Conservation (phyloP, 2,113 vertebrate species). For the Piprites chloris region DNA sequence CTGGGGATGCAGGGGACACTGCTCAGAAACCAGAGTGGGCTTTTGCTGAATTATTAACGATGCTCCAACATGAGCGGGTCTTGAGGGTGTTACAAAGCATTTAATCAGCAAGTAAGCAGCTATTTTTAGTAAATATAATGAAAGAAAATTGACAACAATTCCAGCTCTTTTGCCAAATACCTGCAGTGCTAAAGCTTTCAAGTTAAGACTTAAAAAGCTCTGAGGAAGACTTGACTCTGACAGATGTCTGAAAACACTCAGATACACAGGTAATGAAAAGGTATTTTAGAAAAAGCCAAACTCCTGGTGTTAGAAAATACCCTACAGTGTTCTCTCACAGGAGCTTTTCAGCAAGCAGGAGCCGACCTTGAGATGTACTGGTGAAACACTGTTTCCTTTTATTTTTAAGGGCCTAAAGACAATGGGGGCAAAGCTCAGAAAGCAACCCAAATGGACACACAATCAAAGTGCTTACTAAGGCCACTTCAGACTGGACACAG, state of each 20-base stretch:
- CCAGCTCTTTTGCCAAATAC: conserved; percentile 29
- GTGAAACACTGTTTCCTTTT: neutral
- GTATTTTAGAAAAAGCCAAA: neutral
- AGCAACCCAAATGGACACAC: neutral
- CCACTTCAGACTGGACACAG: neutral
- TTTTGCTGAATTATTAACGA: neutral
- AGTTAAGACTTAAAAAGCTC: neutral
- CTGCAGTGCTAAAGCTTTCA: neutral
- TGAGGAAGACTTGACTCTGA: neutral
- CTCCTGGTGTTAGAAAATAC: neutral
- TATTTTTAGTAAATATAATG: conserved; percentile 23
- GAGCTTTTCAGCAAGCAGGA: neutral
- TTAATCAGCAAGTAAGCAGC: neutral
- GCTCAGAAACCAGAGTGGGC: neutral
- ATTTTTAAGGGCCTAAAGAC: neutral
- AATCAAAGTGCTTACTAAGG: neutral
- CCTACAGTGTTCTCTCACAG: neutral
- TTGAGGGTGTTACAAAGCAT: neutral
- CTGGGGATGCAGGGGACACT: neutral
- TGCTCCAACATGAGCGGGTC: neutral
- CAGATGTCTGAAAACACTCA: conserved; percentile 4
- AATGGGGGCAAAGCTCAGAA: neutral
- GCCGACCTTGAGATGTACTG: neutral
- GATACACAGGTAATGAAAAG: neutral
- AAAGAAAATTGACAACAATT: conserved; percentile 12